Evolutionary conservation across 2,888 invertebrate genomes (phyloP).

Genomic region (Pogonocherus hispidulus): DNA sequence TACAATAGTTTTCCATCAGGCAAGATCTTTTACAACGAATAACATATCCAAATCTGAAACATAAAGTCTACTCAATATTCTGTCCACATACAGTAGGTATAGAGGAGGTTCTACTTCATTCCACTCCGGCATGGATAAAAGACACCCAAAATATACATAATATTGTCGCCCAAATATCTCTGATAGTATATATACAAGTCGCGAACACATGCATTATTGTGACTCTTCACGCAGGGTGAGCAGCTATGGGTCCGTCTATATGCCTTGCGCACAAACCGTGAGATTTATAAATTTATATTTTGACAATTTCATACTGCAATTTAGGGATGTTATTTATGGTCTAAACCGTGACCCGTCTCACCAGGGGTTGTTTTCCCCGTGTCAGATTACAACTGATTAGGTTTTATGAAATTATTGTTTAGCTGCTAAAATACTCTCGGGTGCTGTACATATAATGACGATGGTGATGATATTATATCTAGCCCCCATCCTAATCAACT

Average conservation of each 20-base stretch:
- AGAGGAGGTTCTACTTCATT: not conserved
- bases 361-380: constrained; percentile 50
- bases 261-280: constrained; percentile 63
- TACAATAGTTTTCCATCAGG: too few species aligned
- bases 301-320: constrained; percentile 68
- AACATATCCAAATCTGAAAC: too few species aligned
- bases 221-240: constrained; percentile 65
- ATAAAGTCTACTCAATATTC: too few species aligned
- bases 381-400: constrained; percentile 58
- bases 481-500: not conserved
- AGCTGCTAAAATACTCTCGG: not conserved
- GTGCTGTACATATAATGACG: not conserved
- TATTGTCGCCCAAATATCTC: constrained; percentile 49
- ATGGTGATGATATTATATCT: not conserved
- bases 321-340: constrained; percentile 67
- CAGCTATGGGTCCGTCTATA: constrained; percentile 58
- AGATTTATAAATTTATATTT: constrained; percentile 71
- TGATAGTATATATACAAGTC: constrained; percentile 62
- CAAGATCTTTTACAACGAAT: too few species aligned
- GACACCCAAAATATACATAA: constrained; percentile 38
- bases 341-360: constrained; percentile 51
- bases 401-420: constrained; percentile 38
- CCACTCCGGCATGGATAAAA: not conserved
- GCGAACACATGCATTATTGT: constrained; percentile 66
- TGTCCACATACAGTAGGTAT: not conserved